Base-by-base conservation (phyloP, 2,113 vertebrate genomes). In the Alosa alosa region DNA sequence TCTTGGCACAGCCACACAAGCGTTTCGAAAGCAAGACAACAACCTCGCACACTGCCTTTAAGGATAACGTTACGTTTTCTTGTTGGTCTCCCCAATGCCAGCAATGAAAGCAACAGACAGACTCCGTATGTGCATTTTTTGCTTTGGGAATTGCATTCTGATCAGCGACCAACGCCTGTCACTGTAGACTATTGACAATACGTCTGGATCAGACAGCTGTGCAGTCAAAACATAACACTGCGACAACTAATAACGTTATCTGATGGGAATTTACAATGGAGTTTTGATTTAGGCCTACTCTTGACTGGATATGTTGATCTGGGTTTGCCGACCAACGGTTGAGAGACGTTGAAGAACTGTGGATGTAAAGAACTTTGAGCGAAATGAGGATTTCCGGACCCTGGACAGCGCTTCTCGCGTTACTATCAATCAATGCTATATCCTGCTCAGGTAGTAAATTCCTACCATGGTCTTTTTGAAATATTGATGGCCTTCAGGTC, bases 361-460 rank as follows among this genome's bases (percentile, higher is more conserved):
- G 86, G 50, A 85, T 60, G 84, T 17, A 44, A 83, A 13, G 0
- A 86, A 45, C 4, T 0, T 15, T n/a, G 13, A 49, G 36, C 86
- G 90, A 50, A 81, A 95, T 95, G 94, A 94, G 90, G 49, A 11
- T 83, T 60, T 90, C 92, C 36, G 47, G 88, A 47, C 88, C 87
- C 9, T 91, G 94, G 92, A 91, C 88, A 0, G 45, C 86, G 0
- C 82, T 94, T 2, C 1, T 86, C 10, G 8, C 90, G 46, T 84
- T 95, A 0, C 81, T 93, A 60, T 52, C 89, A 22, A 86, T 84
- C 82, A 84, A 89, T 17, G 45, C 86, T 0, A 81, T 25, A 52
- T 88, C 86, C 18, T 91, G 92, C 81, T 88, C 93, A 92, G 94
- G 95, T 94, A 94, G n/a, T 50, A n/a, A 1, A 9, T 15, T 5